Conservation (phyloP, 2,797 vertebrate genomes). For the Urophycis tenuis region DNA sequence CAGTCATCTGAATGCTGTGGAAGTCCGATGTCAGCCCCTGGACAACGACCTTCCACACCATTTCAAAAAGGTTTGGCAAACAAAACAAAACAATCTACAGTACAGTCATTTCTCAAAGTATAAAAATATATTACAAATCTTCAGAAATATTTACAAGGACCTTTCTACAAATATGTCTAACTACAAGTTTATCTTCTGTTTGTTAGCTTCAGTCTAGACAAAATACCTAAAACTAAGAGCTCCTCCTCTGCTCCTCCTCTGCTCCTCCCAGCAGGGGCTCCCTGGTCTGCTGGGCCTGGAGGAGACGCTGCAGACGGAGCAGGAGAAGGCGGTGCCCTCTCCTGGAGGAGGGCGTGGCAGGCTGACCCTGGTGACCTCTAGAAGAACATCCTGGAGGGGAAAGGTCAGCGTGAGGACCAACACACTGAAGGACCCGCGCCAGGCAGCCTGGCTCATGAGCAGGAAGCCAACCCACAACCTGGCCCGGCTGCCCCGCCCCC, state of each 20-base stretch:
- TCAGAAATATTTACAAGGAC: conserved; percentile 93
- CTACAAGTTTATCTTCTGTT: conserved; percentile 68
- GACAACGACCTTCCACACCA: conserved; percentile 35
- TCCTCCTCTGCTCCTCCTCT: too few relatives aligned
- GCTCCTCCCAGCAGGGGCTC: too few relatives aligned
- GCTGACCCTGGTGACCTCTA: conserved; percentile 39
- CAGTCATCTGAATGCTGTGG: conserved; percentile 47
- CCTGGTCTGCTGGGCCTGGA: background rate
- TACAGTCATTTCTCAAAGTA: conserved; percentile 65
- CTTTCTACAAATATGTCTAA: conserved; percentile 72
- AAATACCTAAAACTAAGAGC: conserved; percentile 51
- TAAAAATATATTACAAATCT: conserved; percentile 99
- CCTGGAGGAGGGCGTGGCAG: conserved; percentile 28
- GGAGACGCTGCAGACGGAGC: background rate
- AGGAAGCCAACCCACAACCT: too few relatives aligned
- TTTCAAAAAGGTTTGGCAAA: conserved; percentile 45
- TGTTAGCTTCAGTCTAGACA: conserved; percentile 45
- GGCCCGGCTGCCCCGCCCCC: too few relatives aligned
- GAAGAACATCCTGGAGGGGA: conserved; percentile 62
- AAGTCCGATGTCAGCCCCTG: conserved; percentile 37
- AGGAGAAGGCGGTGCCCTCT: conserved; percentile 5
- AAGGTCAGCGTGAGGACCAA: background rate
- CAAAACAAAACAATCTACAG: conserved; percentile 61
- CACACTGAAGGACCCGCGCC: too few relatives aligned
- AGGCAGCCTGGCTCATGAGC: too few relatives aligned